A percentile compares a stretch with the other conserved stretches of the same genome.
Conservation (phyloP, 2,888 invertebrate species). For the Drosophila macrothrix region DNA sequence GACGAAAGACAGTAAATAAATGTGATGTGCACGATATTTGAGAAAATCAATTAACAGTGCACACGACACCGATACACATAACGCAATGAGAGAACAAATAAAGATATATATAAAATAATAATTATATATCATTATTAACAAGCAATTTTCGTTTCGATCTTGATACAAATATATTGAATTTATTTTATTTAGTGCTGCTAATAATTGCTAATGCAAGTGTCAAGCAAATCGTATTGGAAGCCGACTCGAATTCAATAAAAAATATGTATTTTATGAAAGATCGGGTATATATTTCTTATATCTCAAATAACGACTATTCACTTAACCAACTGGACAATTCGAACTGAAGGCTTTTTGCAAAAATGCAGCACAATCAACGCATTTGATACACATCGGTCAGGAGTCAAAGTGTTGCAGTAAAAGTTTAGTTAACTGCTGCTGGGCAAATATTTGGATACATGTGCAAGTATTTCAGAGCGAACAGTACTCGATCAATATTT, state of each 20-base stretch:
- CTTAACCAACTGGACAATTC: neutral
- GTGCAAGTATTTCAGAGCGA: constrained; percentile 8
- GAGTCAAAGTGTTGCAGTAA: neutral
- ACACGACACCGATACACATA: neutral
- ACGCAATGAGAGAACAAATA: neutral
- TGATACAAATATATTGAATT: neutral
- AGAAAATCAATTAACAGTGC: neutral
- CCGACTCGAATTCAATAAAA: neutral
- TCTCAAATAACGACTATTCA: neutral
- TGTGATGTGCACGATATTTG: neutral
- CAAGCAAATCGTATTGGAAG: too few relatives aligned
- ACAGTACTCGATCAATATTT: constrained; percentile 7
- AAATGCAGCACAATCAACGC: neutral
- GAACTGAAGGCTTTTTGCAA: neutral
- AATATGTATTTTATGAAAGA: neutral
- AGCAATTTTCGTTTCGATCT: too few relatives aligned
- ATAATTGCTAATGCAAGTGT: neutral
- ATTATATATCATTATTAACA: neutral
- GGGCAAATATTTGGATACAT: constrained; percentile 11
- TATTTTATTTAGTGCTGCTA: neutral
- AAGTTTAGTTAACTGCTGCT: neutral
- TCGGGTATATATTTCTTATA: neutral
- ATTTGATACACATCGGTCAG: neutral
- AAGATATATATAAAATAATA: neutral
- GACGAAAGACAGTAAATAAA: neutral